Conservation (phyloP, 37 sponge, comb jelly and placozoan genomes). For the Aphrocallistes beatrix region DNA sequence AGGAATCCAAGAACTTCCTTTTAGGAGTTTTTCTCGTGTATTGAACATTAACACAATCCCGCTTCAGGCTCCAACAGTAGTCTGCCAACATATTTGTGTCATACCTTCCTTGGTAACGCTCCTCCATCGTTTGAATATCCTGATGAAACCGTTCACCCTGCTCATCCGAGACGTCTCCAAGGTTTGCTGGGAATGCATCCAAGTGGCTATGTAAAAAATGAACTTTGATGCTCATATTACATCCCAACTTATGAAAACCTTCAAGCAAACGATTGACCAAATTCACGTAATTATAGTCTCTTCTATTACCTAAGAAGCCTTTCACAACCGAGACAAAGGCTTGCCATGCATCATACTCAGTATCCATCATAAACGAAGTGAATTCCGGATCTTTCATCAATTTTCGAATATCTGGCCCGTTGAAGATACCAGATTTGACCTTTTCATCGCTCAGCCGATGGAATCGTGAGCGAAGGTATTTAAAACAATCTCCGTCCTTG, state of each 20-base stretch:
- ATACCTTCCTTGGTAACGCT: constrained; percentile 20
- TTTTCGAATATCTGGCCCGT: constrained; percentile 17
- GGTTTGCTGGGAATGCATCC: constrained; percentile 14
- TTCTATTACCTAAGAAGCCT: constrained; percentile 15
- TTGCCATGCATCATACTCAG: constrained; percentile 19
- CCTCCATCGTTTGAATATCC: constrained; percentile 14
- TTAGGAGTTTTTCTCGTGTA: neutral
- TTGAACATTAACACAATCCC: neutral
- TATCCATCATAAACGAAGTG: constrained; percentile 1
- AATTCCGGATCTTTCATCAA: constrained; percentile 19
- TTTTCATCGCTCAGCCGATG: constrained; percentile 17
- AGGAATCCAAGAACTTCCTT: constrained; percentile 12
- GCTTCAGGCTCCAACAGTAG: constrained; percentile 19
- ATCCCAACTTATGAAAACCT: constrained; percentile 17
- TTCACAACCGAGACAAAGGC: constrained; percentile 13
- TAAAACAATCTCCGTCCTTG: constrained; percentile 17
- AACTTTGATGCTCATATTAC: constrained; percentile 12
- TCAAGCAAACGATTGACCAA: neutral
- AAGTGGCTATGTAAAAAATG: constrained; percentile 18
- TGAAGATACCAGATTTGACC: constrained; percentile 20
- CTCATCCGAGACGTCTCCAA: constrained; percentile 17
- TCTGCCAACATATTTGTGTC: neutral
- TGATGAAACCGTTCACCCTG: constrained; percentile 14
- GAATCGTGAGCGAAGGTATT: constrained; percentile 19
- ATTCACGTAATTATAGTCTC: neutral